Evolutionary conservation across 2,888 invertebrate species (phyloP).

Genomic region (Epinotia brunnichana): DNA sequence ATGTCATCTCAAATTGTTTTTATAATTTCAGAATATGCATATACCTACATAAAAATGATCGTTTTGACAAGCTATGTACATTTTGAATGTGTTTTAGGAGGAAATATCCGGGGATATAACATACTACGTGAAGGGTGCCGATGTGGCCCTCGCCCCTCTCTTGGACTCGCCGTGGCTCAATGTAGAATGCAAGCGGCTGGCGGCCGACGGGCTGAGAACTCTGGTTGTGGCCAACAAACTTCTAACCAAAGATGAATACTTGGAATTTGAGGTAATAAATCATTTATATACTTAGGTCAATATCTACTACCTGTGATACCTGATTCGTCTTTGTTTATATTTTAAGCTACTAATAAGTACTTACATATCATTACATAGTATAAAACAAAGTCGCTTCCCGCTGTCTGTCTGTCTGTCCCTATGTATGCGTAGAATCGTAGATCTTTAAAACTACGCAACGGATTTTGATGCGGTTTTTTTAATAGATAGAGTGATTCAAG

Average conservation of each 20-base stretch:
- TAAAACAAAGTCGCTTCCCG: no score
- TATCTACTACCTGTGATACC: no score
- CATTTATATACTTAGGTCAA: background rate
- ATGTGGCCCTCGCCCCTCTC: slow-evolving; percentile 94
- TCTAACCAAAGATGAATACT: slow-evolving; percentile 87
- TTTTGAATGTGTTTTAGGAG: slow-evolving; percentile 77
- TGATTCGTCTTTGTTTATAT: no score
- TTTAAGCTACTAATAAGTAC: no score
- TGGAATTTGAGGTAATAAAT: slow-evolving; percentile 85
- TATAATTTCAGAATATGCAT: background rate
- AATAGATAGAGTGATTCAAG: no score
- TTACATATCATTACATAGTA: no score
- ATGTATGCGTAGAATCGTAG: no score
- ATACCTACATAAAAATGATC: no score
- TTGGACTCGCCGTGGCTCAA: slow-evolving; percentile 97
- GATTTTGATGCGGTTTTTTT: no score
- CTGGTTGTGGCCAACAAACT: slow-evolving; percentile 90
- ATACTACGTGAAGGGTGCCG: slow-evolving; percentile 99
- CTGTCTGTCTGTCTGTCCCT: no score
- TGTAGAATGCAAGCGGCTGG: slow-evolving; percentile 97
- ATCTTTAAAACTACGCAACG: no score
- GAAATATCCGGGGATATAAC: slow-evolving; percentile 91
- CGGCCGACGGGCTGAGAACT: slow-evolving; percentile 93
- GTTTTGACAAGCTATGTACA: no score
- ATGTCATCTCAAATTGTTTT: background rate